Conservation (phyloP, 2,888 invertebrate species). For the Morpho deidamia region DNA sequence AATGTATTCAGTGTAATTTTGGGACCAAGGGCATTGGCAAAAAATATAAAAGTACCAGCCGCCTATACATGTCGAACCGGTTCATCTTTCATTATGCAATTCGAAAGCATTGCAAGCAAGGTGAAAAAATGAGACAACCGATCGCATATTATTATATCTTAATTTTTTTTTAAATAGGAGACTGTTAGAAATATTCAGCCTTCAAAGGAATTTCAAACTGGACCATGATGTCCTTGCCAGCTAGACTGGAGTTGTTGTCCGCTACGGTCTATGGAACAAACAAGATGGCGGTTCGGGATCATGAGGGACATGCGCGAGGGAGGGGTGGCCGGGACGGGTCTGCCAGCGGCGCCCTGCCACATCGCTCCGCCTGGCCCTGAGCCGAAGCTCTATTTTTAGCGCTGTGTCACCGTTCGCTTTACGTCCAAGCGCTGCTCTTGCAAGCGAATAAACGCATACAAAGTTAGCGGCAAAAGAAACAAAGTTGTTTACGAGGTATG, state of each 20-base stretch:
- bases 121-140: background rate
- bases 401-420: slow-evolving; percentile 68
- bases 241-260: slow-evolving; percentile 41
- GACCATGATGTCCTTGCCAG: slow-evolving; percentile 51
- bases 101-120: slow-evolving; percentile 18
- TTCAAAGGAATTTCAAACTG: slow-evolving; percentile 33
- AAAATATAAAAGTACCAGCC: slow-evolving; percentile 6
- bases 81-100: slow-evolving; percentile 41
- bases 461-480: slow-evolving; percentile 32
- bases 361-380: slow-evolving; percentile 44
- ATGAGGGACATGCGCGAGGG: slow-evolving; percentile 45
- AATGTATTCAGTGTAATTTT: background rate
- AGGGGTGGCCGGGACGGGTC: slow-evolving; percentile 43
- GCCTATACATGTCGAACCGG: slow-evolving; percentile 29
- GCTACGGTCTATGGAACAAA: slow-evolving; percentile 52
- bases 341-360: slow-evolving; percentile 36
- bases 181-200: slow-evolving; percentile 20
- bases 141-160: too few relatives aligned
- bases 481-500: slow-evolving; percentile 21
- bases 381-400: slow-evolving; percentile 70
- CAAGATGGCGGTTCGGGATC: slow-evolving; percentile 64
- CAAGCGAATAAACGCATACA: slow-evolving; percentile 35
- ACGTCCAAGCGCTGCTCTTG: slow-evolving; percentile 41
- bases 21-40: slow-evolving; percentile 2
- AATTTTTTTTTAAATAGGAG: background rate